These are phyloP conservation scores for Polyploca ridens DNA, from an alignment of 2,888 invertebrate species.

Conservation along the genomic window DNA sequence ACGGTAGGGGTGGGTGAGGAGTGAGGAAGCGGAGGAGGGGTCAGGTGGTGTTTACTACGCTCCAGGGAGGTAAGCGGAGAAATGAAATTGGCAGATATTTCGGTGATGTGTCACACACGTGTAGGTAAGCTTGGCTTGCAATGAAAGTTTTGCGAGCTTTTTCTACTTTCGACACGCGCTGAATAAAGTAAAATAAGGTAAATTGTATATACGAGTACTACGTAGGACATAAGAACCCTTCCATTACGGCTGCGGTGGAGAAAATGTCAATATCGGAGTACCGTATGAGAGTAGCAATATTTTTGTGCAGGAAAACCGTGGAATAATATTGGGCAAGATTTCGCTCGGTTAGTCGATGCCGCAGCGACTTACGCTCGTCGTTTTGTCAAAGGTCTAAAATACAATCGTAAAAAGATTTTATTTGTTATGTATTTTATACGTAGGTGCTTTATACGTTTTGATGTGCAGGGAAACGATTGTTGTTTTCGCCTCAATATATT, in stretches of 20 bases:
- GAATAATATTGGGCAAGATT: background rate
- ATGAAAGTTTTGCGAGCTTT: constrained; percentile 77
- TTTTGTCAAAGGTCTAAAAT: constrained; percentile 13
- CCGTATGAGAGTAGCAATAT: background rate
- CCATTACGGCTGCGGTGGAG: constrained; percentile 43
- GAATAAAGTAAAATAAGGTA: constrained; percentile 71
- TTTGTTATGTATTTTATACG: constrained; percentile 13
- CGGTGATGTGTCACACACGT: constrained; percentile 76
- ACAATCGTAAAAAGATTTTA: constrained; percentile 13
- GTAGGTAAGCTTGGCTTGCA: constrained; percentile 70
- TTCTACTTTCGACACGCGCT: constrained; percentile 70
- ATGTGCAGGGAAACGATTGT: constrained; percentile 12
- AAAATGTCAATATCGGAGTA: constrained; percentile 36
- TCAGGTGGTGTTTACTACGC: constrained; percentile 76
- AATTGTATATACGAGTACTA: constrained; percentile 47
- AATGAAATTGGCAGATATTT: constrained; percentile 83
- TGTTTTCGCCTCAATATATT: constrained; percentile 13
- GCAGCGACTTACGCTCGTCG: constrained; percentile 5
- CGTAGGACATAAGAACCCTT: constrained; percentile 59
- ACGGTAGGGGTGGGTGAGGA: constrained; percentile 45
- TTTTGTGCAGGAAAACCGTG: background rate
- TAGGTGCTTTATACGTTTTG: constrained; percentile 8
- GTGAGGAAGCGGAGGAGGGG: constrained; percentile 48
- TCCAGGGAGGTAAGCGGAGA: constrained; percentile 77
- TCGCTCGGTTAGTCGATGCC: constrained; percentile 8